Evolutionary conservation across 2,113 vertebrate genomes (phyloP), one percentile per base, ranked within the genome.

Genomic region (Sinosuthora webbiana): DNA sequence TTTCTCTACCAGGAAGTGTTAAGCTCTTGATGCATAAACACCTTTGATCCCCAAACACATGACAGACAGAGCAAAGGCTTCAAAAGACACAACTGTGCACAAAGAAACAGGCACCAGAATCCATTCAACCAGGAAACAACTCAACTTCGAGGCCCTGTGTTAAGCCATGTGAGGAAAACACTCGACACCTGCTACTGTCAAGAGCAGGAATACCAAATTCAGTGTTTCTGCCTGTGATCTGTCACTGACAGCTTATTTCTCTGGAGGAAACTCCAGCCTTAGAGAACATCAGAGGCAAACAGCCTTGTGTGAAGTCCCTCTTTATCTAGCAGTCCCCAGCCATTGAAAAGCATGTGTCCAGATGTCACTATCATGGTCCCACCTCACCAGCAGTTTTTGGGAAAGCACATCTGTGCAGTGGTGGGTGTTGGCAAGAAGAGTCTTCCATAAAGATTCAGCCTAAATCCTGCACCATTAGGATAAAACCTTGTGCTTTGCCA

Each of bases 181-280:
- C 69, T 52, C 0, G 0, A 39, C 50, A 18, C 3, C 49, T 30
- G 21, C 33, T 37, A 9, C 83, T 70, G n/a, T 24, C 56, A n/a
- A 35, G 50, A 63, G 9, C 1, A 45, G 22, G 57, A 57, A 37
- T 7, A 30, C 4, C 53, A 63, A 70, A 63, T 53, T 67, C 47
- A 31, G 41, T 1, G 41, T 30, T 64, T 50, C 63, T 67, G 65
- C 62, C 59, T 76, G 44, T 56, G 53, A 91, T 37, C 62, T 55
- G 39, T 28, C 67, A 76, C 30, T 20, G 30, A 22, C 12, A 31
- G 47, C 55, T 85, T 59, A 20, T 42, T 94, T 33, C 65, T 45
- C 44, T 28, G 41, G 33, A 55, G 47, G 47, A 37, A 75, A 31
- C 35, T 49, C 39, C 57, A 55, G 62, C 39, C 42, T 75, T 4